Percentiles rank a stretch among this genome's conserved stretches.
Conservation (phyloP, 1,140 invertebrate genomes). For the Drosophila obscura region DNA sequence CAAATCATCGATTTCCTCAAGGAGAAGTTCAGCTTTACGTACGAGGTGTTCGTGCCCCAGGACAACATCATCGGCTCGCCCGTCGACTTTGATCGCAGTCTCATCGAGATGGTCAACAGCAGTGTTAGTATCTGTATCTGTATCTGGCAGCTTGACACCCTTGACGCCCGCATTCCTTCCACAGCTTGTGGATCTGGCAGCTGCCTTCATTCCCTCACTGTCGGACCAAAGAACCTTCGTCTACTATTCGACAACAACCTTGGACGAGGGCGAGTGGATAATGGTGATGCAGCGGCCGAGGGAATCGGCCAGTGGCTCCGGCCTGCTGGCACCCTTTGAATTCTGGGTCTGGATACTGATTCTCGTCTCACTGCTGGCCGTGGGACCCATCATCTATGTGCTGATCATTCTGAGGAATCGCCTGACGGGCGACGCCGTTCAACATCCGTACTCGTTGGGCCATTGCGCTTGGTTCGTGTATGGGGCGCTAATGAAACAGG, state of each 20-base stretch:
- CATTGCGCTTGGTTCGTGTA: slow-evolving; percentile 94
- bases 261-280: slow-evolving; percentile 90
- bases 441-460: slow-evolving; percentile 86
- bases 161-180: neutral
- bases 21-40: slow-evolving; percentile 89
- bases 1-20: slow-evolving; percentile 88
- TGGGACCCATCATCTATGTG: slow-evolving; percentile 91
- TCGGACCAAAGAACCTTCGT: slow-evolving; percentile 85
- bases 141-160: neutral
- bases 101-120: slow-evolving; percentile 84
- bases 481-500: slow-evolving; percentile 94
- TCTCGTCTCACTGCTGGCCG: slow-evolving; percentile 88
- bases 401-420: slow-evolving; percentile 87
- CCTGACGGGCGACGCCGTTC: slow-evolving; percentile 85
- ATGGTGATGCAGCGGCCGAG: slow-evolving; percentile 91
- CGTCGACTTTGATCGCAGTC: slow-evolving; percentile 85
- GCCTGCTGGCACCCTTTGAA: slow-evolving; percentile 91
- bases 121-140: slow-evolving; percentile 69
- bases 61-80: slow-evolving; percentile 84
- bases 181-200: slow-evolving; percentile 90
- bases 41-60: slow-evolving; percentile 87
- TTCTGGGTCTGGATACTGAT: slow-evolving; percentile 91
- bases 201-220: slow-evolving; percentile 90
- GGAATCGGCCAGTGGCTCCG: slow-evolving; percentile 92
- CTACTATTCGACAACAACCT: slow-evolving; percentile 86